phyloP scores from a whole-genome alignment of 2,797 vertebrate species.

The Lithobates sylvaticus region DNA sequence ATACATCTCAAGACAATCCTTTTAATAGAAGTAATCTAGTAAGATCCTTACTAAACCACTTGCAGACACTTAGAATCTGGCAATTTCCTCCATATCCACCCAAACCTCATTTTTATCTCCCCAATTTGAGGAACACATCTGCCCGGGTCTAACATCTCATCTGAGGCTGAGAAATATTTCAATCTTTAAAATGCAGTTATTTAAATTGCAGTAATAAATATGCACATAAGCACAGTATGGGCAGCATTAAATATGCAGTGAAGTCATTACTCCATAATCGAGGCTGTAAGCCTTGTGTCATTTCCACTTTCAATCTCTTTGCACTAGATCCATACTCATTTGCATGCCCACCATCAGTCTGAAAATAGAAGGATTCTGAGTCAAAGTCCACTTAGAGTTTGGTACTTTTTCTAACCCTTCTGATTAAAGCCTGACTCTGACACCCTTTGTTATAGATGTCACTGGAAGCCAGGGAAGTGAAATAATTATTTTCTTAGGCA shows the following conservation, averaged over 20 bases:
- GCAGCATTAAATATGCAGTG: conserved; percentile 44
- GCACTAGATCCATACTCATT: conserved; percentile 31
- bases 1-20: background rate
- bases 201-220: conserved; percentile 52
- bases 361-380: conserved; percentile 2
- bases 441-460: background rate
- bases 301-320: conserved; percentile 49
- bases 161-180: conserved; percentile 10
- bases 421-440: background rate
- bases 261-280: conserved; percentile 53
- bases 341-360: background rate
- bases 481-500: background rate
- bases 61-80: background rate
- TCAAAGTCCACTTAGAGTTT: background rate
- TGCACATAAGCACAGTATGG: conserved; percentile 39
- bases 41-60: background rate
- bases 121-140: background rate
- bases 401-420: background rate
- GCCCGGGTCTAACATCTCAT: background rate
- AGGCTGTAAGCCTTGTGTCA: conserved; percentile 41
- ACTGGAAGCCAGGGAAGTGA: background rate
- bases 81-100: background rate
- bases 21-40: background rate
- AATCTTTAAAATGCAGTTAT: conserved; percentile 51
- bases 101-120: background rate